Percentiles rank a stretch among this genome's conserved stretches.
phyloP scores from a whole-genome alignment of 2,888 invertebrate species.

The Eurytoma californica region DNA sequence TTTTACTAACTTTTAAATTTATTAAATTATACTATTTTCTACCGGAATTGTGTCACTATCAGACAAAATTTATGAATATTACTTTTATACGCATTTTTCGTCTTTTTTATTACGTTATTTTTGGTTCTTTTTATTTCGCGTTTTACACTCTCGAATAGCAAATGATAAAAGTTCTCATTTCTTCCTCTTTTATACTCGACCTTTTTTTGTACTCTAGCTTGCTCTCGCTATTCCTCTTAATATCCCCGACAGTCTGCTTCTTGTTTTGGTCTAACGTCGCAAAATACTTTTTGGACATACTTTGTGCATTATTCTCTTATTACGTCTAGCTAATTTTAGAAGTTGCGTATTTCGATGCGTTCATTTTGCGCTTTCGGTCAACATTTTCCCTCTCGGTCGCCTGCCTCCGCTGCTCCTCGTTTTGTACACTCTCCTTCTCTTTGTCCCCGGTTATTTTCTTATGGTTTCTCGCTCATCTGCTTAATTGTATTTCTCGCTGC shows the following conservation, averaged over 20 bases:
- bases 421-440: neutral
- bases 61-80: no score
- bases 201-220: neutral
- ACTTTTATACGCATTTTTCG: no score
- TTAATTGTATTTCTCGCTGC: no score
- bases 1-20: no score
- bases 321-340: conserved; percentile 43
- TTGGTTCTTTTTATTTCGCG: no score
- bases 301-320: conserved; percentile 19
- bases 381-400: neutral
- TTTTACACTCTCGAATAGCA: no score
- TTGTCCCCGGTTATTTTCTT: conserved; percentile 11
- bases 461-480: neutral
- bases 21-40: no score
- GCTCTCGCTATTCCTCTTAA: neutral
- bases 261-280: neutral
- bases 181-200: neutral
- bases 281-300: neutral
- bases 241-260: no score
- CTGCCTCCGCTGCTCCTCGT: conserved; percentile 7
- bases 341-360: conserved; percentile 27
- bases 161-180: no score
- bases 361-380: neutral
- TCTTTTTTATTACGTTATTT: no score
- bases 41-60: no score